phyloP scores from a whole-genome alignment of 64 coral and sea anemone genomes.

The Montipora cactus region DNA sequence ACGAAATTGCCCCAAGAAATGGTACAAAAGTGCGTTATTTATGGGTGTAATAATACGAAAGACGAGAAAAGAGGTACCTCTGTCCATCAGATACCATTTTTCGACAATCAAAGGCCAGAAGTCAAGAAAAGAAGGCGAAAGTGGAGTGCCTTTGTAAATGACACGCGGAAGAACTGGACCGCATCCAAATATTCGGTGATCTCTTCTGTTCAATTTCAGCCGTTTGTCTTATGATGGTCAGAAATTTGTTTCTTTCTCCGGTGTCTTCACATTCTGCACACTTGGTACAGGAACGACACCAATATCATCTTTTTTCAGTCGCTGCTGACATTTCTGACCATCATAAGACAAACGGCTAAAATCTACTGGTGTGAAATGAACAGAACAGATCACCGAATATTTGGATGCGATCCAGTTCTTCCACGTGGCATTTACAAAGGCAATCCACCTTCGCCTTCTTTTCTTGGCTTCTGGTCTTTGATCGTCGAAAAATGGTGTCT shows the following conservation, averaged over 20 bases:
- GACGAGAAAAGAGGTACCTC: conserved; percentile 26
- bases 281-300: not conserved
- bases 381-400: not conserved
- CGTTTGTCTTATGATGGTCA: too few relatives aligned
- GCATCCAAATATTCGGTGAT: too few relatives aligned
- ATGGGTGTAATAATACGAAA: not conserved
- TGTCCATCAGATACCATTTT: conserved; percentile 18
- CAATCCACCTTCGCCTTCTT: conserved; percentile 33
- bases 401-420: not conserved
- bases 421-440: not conserved
- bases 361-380: not conserved
- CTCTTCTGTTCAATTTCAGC: too few relatives aligned
- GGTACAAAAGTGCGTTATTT: not conserved
- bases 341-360: not conserved
- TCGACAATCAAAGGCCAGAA: conserved; percentile 11
- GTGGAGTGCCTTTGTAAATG: not conserved
- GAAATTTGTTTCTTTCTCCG: not conserved
- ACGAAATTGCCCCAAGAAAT: not conserved
- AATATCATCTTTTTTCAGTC: conserved; percentile 8
- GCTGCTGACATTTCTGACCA: not conserved
- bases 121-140: conserved; percentile 7
- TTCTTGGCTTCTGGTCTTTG: conserved; percentile 1
- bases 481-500: conserved; percentile 17
- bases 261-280: not conserved
- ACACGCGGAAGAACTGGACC: too few relatives aligned